Evolutionary conservation across 2,888 invertebrate species (phyloP).

Genomic region (Lasioglossum marginatum): DNA sequence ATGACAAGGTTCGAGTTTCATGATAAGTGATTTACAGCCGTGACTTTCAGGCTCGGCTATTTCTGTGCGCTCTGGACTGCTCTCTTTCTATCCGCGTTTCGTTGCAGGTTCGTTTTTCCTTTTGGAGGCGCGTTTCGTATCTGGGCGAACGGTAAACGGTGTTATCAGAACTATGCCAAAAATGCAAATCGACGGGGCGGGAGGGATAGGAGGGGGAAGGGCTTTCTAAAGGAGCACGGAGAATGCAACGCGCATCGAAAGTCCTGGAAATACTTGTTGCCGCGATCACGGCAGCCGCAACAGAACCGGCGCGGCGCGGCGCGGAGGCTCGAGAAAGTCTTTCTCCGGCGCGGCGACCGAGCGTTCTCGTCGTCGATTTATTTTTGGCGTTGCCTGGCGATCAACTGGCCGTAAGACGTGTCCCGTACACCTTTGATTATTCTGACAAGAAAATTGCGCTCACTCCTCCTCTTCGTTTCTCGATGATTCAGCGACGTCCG

Average conservation of each 20-base stretch:
- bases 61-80: not conserved
- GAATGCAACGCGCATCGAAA: conserved; percentile 60
- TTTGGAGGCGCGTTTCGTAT: not conserved
- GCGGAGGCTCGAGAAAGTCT: conserved; percentile 36
- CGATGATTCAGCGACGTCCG: not conserved
- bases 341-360: conserved; percentile 20
- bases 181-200: conserved; percentile 52
- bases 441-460: not conserved
- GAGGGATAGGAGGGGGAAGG: not conserved
- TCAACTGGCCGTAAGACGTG: not conserved
- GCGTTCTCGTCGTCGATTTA: conserved; percentile 25
- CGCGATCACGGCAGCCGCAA: conserved; percentile 51
- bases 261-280: conserved; percentile 59
- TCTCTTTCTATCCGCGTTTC: not conserved
- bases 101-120: not conserved
- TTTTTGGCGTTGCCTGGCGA: conserved; percentile 13
- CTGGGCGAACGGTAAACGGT: conserved; percentile 24
- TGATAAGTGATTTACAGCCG: conserved; percentile 54
- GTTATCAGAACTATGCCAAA: conserved; percentile 65
- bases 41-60: conserved; percentile 40
- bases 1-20: conserved; percentile 39
- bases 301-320: not conserved
- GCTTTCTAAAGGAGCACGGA: conserved; percentile 64
- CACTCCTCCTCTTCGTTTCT: not conserved
- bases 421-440: conserved; percentile 11